Conservation (phyloP, 2,797 vertebrate species). For the Anabas testudineus region DNA sequence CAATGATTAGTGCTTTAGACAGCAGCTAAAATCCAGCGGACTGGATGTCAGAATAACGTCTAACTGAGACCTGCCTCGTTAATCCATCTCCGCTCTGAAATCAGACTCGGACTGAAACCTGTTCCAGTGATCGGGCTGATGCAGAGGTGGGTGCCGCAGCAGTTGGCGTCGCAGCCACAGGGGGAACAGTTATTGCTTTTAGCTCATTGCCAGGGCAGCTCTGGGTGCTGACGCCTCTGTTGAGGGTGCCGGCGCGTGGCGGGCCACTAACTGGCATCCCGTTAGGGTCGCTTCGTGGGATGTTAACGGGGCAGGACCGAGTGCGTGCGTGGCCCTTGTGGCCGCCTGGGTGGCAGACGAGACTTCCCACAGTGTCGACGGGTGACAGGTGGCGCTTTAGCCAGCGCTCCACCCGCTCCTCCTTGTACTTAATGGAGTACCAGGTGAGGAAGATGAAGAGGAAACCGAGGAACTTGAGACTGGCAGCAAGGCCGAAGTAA, state of each 20-base stretch:
- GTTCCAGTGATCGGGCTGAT: conserved; percentile 66
- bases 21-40: conserved; percentile 12
- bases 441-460: conserved; percentile 98
- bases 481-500: conserved; percentile 97
- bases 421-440: conserved; percentile 96
- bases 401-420: conserved; percentile 88
- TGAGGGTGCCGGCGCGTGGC: conserved; percentile 67
- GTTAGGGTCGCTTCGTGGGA: conserved; percentile 82
- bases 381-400: conserved; percentile 85
- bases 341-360: conserved; percentile 84
- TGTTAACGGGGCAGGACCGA: conserved; percentile 92
- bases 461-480: conserved; percentile 97
- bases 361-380: conserved; percentile 91
- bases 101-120: conserved; percentile 70
- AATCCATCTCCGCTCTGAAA: background rate
- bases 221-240: conserved; percentile 85
- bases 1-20: background rate
- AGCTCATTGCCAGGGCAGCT: conserved; percentile 85
- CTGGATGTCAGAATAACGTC: conserved; percentile 10
- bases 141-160: background rate
- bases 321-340: conserved; percentile 90
- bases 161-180: conserved; percentile 7
- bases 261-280: conserved; percentile 56
- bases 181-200: conserved; percentile 87
- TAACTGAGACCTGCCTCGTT: background rate